Evolutionary conservation across 2,888 invertebrate genomes (phyloP).

Genomic region (Allacma fusca): DNA sequence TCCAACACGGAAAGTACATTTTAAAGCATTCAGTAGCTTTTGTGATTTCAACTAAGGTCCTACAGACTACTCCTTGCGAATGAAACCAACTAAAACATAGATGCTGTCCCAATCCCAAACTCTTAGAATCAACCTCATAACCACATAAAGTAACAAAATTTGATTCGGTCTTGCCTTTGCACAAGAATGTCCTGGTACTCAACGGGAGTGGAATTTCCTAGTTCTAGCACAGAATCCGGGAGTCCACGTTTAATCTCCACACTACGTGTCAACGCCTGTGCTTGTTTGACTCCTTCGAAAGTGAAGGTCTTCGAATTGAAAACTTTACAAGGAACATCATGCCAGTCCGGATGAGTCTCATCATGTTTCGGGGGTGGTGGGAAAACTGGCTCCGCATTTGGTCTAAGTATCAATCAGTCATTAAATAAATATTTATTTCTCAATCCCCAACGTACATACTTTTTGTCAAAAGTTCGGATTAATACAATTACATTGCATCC

Average conservation of each 20-base stretch:
- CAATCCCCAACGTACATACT: background rate
- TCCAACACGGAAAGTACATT: no score
- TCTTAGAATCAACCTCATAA: no score
- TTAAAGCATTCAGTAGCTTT: no score
- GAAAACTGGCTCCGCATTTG: constrained; percentile 48
- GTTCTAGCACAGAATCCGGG: constrained; percentile 61
- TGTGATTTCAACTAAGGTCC: no score
- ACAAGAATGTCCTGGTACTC: constrained; percentile 59
- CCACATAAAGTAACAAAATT: no score
- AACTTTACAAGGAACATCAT: constrained; percentile 60
- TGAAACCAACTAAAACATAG: no score
- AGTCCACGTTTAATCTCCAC: constrained; percentile 63
- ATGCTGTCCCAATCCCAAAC: no score
- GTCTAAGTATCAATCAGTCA: no score
- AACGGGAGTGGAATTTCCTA: constrained; percentile 48
- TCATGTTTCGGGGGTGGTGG: constrained; percentile 51
- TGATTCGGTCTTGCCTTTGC: constrained; percentile 47
- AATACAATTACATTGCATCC: constrained; percentile 50
- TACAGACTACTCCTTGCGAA: no score
- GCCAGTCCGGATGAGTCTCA: constrained; percentile 60
- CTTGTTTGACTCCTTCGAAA: constrained; percentile 64
- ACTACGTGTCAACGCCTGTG: constrained; percentile 64
- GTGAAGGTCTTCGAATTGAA: constrained; percentile 52
- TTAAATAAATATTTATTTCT: background rate
- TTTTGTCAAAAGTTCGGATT: background rate